Evolutionary conservation across 2,113 vertebrate species (phyloP).

Genomic region (Vidua macroura): DNA sequence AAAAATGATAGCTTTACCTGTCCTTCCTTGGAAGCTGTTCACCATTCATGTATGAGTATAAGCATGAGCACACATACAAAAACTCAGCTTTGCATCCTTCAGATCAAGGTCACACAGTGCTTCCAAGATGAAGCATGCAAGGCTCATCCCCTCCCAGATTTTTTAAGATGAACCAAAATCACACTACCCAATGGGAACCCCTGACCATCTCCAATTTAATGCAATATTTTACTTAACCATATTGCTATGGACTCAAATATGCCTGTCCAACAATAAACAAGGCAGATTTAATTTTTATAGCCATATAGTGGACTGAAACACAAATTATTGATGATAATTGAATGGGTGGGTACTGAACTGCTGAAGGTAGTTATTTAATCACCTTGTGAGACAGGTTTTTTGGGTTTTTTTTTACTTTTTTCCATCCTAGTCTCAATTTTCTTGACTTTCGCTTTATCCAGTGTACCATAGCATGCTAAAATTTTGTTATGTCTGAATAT

Average conservation of each 20-base stretch:
- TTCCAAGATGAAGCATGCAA: background rate
- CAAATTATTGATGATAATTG: background rate
- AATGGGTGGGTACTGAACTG: background rate
- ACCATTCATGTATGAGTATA: background rate
- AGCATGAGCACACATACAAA: background rate
- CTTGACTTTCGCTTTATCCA: background rate
- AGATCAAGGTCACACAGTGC: background rate
- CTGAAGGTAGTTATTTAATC: background rate
- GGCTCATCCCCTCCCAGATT: rapidly evolving
- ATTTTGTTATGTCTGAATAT: background rate
- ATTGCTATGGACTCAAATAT: background rate
- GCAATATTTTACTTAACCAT: background rate
- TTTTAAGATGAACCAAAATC: background rate
- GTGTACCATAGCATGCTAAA: background rate
- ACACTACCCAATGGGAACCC: background rate
- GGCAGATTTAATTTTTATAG: background rate
- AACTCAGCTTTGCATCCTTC: background rate
- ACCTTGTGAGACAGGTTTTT: background rate
- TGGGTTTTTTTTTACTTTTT: background rate
- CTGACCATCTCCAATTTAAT: background rate
- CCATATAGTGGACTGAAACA: background rate
- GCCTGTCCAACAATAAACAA: background rate
- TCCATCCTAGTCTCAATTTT: background rate
- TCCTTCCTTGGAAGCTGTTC: background rate
- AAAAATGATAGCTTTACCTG: background rate